Evolutionary conservation across 2,797 vertebrate species (phyloP), one percentile per base, ranked within the genome.

Genomic region (Tenualosa ilisha): DNA sequence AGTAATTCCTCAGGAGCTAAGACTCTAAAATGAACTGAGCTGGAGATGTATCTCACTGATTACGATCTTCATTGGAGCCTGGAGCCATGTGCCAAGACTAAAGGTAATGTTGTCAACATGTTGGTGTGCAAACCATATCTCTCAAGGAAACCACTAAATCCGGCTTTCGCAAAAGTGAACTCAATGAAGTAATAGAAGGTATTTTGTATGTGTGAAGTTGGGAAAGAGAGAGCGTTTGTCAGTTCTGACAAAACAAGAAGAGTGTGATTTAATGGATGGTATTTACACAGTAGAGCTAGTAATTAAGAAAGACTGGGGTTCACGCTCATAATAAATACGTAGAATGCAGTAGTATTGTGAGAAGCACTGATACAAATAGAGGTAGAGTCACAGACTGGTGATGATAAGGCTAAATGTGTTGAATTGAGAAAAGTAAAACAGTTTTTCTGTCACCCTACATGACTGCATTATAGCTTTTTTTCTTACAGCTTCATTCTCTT

Each of bases 1-100:
- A 79, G 37, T 79, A 46, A 17, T 46, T 79, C 72, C 40, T 46
- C 37, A 79, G 22, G 72, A 79, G 72, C 72, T 43, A 46, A 79
- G 72, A 46, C 72, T 79, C 72, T 46, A 40, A 79, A 22, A 79
- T 79, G 72, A 79, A 79, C 72, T 79, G 72, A 46, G 72, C 17
- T 40, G 20, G 72, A 46, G 37, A 79, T 79, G 72, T 46, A 15
- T 79, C 72, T 79, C 8, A 46, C 12, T 43, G 72, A 40, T n/a
- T 5, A 72, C 17, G 17, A 46, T 46, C 72, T 31, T 79, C 72
- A 79, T 43, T 79, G 72, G 72, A 79, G 8, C 7, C 37, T 40
- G 43, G 72, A 22, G 37, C 72, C 72, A 79, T 79, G 72, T 79
- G 72, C 72, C 72, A 79, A 79, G 37, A 46, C 31, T 2, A 43